Evolutionary conservation across 2,888 invertebrate species (phyloP).

Genomic region (Sminthurinus aureus): DNA sequence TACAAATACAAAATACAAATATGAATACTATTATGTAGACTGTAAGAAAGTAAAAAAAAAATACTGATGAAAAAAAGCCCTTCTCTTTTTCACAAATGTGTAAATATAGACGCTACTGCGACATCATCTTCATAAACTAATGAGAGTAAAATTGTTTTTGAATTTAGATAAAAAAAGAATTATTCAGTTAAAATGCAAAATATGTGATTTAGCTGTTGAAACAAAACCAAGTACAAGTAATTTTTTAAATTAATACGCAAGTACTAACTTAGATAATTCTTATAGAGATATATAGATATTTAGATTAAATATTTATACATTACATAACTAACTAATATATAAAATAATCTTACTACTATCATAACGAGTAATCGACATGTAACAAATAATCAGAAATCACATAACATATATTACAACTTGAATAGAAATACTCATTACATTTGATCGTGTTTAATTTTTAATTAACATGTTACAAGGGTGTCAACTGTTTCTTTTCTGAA

Average conservation of each 20-base stretch:
- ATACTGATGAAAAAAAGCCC: neutral
- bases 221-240: constrained; percentile 21
- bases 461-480: neutral
- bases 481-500: neutral
- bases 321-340: neutral
- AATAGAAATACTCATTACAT: constrained; percentile 15
- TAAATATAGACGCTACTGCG: neutral
- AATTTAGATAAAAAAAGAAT: neutral
- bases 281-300: neutral
- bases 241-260: neutral
- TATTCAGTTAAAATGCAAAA: constrained; percentile 13
- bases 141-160: too few species aligned
- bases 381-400: neutral
- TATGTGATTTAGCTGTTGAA: constrained; percentile 18
- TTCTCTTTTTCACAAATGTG: neutral
- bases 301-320: constrained; percentile 1
- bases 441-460: too few species aligned
- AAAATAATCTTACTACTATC: neutral
- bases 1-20: neutral
- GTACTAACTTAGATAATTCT: neutral
- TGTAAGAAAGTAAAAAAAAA: neutral
- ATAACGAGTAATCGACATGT: neutral
- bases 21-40: neutral
- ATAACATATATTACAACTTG: neutral
- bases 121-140: too few species aligned